A percentile compares a stretch with the other conserved stretches of the same genome.
Evolutionary conservation across 2,888 invertebrate genomes (phyloP).

Genomic region (Seira sanloemensis): DNA sequence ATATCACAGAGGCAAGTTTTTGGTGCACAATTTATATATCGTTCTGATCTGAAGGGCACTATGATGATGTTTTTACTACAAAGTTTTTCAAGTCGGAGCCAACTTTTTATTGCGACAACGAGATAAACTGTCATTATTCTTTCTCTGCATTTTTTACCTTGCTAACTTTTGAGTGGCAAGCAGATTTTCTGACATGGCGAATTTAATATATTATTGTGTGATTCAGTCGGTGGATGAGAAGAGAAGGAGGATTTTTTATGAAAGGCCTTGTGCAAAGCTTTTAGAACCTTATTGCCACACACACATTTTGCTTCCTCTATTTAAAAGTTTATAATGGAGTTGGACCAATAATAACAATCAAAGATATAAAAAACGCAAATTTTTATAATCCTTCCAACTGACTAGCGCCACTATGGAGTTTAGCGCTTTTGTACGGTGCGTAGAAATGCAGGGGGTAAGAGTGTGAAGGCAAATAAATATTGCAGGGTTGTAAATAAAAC

Average conservation of each 20-base stretch:
- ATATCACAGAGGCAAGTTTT: no score
- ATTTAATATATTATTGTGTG: not conserved
- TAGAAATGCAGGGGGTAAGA: no score
- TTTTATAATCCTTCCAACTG: not conserved
- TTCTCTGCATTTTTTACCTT: not conserved
- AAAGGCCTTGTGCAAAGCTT: not conserved
- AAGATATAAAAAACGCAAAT: not conserved
- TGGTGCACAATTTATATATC: no score
- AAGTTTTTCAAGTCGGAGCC: not conserved
- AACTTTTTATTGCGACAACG: not conserved
- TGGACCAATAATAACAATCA: not conserved
- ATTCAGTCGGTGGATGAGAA: not conserved
- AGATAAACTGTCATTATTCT: not conserved
- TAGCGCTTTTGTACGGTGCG: no score
- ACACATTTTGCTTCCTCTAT: not conserved
- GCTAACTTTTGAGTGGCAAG: not conserved
- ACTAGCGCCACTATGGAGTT: not conserved
- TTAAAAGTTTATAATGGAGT: not conserved
- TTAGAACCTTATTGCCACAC: not conserved
- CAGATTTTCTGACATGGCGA: not conserved
- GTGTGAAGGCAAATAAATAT: no score
- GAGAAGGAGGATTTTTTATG: not conserved
- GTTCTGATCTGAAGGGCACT: not conserved
- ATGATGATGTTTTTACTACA: not conserved
- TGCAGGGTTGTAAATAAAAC: no score